Base-by-base conservation (phyloP, 2,888 invertebrate genomes). In the Onchidella celtica region DNA sequence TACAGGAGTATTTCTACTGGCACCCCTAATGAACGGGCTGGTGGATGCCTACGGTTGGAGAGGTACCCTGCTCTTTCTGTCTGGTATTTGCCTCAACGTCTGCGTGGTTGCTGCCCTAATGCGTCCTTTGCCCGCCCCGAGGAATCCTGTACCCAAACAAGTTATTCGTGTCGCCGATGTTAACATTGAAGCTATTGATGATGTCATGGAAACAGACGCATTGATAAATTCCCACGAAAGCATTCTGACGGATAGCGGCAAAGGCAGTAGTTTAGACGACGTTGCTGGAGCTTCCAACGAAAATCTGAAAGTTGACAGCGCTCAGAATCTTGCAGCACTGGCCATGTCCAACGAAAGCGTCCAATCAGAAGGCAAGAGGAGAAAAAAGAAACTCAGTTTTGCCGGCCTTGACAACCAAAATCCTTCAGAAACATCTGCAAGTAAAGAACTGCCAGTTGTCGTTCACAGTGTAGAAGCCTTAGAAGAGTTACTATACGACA, bases 1-100 rank as follows among this genome's bases (percentile, higher is more conserved):
- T 69, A 2, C 73, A 21, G 82, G 81, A 29, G 24, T 36, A 32
- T 69, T 69, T 24, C 36, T 69, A 3, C 40, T 69, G 14, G 47
- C 47, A 24, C 47, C 55, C 1, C 9, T 72, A 6, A 72, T 72
- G 47, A 55, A 72, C 55, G 40, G 29, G 27, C 72, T 72, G n/a
- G 29, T 55, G 14, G 47, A 27, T 9, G 24, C 17, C 14, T 72
- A 72, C 72, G 72, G 72, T 27, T 72, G 72, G 72, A 21, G 72
- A 17, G 72, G 72, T 21, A 38, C 72, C 21, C 11, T 72, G 27
- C 9, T 72, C 24, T 21, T 72, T 11, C 47, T 55, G n/a, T 36
- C 36, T 24, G 72, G 47, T 6, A 9, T 72, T 6, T 36, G 27
- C 55, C 55, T 72, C 29, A 40, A 72, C 55, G n/a, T 55, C 14